Base-by-base conservation (phyloP, 2,888 invertebrate genomes). In the Chrysotoxum bicinctum region DNA sequence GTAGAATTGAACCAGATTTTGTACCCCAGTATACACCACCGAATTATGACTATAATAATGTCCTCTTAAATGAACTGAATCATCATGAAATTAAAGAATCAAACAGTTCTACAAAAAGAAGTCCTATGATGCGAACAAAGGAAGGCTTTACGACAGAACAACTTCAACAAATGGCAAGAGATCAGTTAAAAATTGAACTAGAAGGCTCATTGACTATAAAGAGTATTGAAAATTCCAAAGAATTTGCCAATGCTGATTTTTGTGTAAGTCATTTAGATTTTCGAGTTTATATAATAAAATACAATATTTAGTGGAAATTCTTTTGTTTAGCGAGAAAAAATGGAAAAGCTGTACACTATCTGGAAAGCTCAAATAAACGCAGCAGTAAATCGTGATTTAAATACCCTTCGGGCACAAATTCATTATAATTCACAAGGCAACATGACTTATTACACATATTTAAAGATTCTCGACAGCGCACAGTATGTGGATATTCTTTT, bases 181-280 rank as follows among this genome's bases (percentile, higher is more conserved):
- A 94, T 77, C 98, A 98, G 90, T 88, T 97, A 19, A 90, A 94
- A 35, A 92, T 94, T 79, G 98, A 98, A 90, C 92, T 94, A 9
- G 91, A 93, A 12, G 95, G 95, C 30, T 93, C 93, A 62, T 92
- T 97, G 5, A 94, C 94, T 64, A 94, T 98, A 14, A 93, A 94
- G 88, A 95, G 95, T 85, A 94, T 96, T 75, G 93, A 93, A 83
- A 92, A 92, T 73, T 87, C 90, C 16, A 91, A 91, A 45, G 89
- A 91, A 50, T 90, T 91, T 68, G 89, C 91, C 26, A 91, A 91
- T 87, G 89, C 92, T 19, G 88, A 90, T 35, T 88, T 90, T 88
- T 93, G 91, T 88, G 94, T 94, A 92, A 92, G 93, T 91, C 19
- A 6, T 12, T 66, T 48, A 21, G 6, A 10, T 48, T 1, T 23